phyloP scores from a whole-genome alignment of 2,113 vertebrate species.

The Podarcis cretensis region DNA sequence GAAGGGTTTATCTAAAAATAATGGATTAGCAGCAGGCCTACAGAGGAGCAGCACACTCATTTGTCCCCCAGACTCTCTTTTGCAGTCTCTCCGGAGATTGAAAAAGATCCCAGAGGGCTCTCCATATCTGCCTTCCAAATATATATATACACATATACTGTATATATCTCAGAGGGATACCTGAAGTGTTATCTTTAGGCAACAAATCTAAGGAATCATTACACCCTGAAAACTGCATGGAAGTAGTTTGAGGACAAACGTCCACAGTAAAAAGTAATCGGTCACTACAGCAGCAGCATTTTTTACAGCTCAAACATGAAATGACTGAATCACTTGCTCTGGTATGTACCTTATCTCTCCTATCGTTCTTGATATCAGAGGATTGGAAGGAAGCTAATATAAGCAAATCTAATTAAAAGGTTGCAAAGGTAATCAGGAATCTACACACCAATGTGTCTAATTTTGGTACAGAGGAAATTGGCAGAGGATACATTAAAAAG shows the following conservation, averaged over 20 bases:
- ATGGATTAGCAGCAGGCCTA: background rate
- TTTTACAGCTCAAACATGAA: background rate
- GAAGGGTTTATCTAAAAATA: background rate
- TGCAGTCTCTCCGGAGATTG: too few species aligned
- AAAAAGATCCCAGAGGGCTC: background rate
- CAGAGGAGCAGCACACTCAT: background rate
- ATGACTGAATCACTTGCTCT: background rate
- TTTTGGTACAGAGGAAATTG: background rate
- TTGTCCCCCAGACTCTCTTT: background rate
- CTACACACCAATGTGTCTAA: background rate
- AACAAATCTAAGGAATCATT: background rate
- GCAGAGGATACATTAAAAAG: background rate
- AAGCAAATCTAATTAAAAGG: background rate
- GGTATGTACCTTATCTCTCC: background rate
- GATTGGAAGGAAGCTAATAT: background rate
- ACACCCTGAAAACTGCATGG: background rate
- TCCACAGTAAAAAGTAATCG: background rate
- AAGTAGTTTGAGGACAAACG: background rate
- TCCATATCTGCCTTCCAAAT: background rate
- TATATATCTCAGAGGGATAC: too few species aligned
- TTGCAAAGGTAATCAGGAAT: conserved; percentile 5
- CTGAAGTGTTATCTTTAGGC: too few species aligned
- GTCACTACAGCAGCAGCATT: background rate
- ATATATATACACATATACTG: too few species aligned
- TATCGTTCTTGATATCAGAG: background rate